Conservation (phyloP, 35 echinoderm and acorn worm species). For the Diadema setosum region DNA sequence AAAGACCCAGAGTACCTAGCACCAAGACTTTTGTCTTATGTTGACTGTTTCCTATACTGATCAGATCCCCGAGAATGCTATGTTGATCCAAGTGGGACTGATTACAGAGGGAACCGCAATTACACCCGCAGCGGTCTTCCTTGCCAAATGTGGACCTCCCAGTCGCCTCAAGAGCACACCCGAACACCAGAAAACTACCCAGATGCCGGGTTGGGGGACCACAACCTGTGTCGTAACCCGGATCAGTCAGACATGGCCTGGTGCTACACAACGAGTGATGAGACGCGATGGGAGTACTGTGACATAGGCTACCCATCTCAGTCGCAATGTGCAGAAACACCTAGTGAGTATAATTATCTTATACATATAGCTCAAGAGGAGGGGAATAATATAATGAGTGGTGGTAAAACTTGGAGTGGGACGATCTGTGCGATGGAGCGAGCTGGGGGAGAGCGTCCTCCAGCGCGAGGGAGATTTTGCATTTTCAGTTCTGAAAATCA, state of each 20-base stretch:
- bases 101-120: constrained; percentile 46
- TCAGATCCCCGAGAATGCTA: constrained; percentile 17
- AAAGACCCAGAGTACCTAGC: no score
- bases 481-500: no score
- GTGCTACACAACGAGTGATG: constrained; percentile 55
- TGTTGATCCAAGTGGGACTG: constrained; percentile 11
- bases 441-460: no score
- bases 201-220: constrained; percentile 58
- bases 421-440: no score
- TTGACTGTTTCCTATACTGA: no score
- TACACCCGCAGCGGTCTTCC: not conserved
- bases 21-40: no score
- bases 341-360: no score
- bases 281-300: constrained; percentile 49
- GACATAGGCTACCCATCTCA: constrained; percentile 38
- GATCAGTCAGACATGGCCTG: constrained; percentile 20
- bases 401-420: no score
- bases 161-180: constrained; percentile 35
- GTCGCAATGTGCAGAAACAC: no score
- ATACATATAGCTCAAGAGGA: no score
- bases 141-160: constrained; percentile 36
- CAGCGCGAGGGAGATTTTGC: no score
- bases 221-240: constrained; percentile 67
- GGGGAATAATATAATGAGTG: no score
- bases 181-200: constrained; percentile 20